Conservation (phyloP, 2,113 vertebrate genomes). For the Catharus fuscescens region DNA sequence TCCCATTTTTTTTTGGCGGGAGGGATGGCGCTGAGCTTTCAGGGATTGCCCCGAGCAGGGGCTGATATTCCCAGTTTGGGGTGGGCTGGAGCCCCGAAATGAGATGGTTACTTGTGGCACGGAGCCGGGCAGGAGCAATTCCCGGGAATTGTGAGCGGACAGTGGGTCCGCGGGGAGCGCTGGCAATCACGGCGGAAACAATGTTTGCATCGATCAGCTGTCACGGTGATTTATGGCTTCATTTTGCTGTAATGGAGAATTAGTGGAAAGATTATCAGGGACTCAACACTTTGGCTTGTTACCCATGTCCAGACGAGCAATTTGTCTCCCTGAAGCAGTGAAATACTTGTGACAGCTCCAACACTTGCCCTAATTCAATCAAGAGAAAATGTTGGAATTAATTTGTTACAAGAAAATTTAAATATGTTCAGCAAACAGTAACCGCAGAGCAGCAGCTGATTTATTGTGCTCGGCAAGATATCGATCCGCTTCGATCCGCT, state of each 20-base stretch:
- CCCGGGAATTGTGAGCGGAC: conserved; percentile 96
- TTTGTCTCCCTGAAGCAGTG: conserved; percentile 98
- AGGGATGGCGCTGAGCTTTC: conserved; percentile 65
- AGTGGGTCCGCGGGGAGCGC: conserved; percentile 97
- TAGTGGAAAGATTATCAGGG: conserved; percentile 99
- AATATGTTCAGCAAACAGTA: conserved; percentile 99
- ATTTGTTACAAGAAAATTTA: conserved; percentile 99
- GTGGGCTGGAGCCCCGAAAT: conserved; percentile 84
- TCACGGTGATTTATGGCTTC: conserved; percentile 99
- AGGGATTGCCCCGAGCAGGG: conserved; percentile 76
- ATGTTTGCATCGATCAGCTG: conserved; percentile 99
- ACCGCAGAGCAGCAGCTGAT: conserved; percentile 94
- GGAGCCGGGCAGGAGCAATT: conserved; percentile 91
- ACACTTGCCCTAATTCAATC: conserved; percentile 99
- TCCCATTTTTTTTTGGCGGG: conserved; percentile 58
- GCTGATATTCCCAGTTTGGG: conserved; percentile 83
- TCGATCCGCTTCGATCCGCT: conserved; percentile 97
- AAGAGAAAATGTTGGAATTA: conserved; percentile 99
- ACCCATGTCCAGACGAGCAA: conserved; percentile 99
- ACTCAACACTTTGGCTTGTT: conserved; percentile 99
- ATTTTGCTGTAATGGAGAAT: conserved; percentile 99
- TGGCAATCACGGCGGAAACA: conserved; percentile 99
- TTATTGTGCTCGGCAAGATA: conserved; percentile 98
- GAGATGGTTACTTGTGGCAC: conserved; percentile 89
- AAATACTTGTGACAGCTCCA: conserved; percentile 99